phyloP scores from a whole-genome alignment of 1,140 invertebrate species.

The Paraescarpia echinospica region DNA sequence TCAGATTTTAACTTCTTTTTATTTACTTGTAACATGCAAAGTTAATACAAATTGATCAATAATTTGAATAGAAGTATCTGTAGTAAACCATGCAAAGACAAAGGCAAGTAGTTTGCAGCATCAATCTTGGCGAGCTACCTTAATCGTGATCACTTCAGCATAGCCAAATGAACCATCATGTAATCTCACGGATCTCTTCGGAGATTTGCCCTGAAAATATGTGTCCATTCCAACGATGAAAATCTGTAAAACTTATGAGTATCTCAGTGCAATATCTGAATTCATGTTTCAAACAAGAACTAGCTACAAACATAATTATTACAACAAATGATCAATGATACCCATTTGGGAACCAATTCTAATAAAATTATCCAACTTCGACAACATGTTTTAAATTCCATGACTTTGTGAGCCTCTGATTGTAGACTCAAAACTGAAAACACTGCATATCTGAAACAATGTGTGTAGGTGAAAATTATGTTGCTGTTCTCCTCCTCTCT shows the following conservation, averaged over 20 bases:
- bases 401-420: background rate
- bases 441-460: background rate
- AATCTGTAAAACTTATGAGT: background rate
- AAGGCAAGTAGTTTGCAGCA: background rate
- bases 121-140: slow-evolving; percentile 14
- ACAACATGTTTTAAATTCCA: background rate
- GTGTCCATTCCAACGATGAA: background rate
- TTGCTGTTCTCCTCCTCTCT: no score
- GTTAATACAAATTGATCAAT: background rate
- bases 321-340: no score
- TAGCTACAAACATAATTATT: no score
- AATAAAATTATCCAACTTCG: no score
- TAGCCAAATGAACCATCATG: slow-evolving; percentile 31
- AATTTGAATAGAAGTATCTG: background rate
- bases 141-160: slow-evolving; percentile 27
- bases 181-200: slow-evolving; percentile 27
- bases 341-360: no score
- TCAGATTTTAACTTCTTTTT: background rate
- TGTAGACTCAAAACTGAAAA: background rate
- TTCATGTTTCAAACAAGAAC: no score
- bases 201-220: slow-evolving; percentile 19
- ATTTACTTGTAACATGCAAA: background rate
- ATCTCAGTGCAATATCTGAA: no score
- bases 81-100: background rate
- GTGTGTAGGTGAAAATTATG: background rate